Evolutionary conservation across 2,113 vertebrate species (phyloP), one percentile per base, ranked within the genome.

Genomic region (Plecturocebus donacophilus): DNA sequence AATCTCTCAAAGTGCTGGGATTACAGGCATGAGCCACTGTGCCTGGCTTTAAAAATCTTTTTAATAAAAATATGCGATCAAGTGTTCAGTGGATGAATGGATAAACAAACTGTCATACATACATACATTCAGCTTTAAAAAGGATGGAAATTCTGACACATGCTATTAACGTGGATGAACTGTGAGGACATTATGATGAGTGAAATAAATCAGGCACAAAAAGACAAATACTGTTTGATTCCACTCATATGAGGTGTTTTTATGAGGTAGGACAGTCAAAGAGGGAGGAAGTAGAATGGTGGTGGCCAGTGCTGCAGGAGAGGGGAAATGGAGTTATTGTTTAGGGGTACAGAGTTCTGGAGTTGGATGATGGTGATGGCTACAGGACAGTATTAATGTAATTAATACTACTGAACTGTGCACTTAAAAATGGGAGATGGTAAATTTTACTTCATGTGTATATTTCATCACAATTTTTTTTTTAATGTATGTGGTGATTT

Each of bases 341-440:
- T 54, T 32, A 10, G 0, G 45, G 23, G 27, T 2, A 58, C 4
- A 3, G 17, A n/a, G 66, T 19, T 70, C 45, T 87, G 77, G 19
- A 52, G 14, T 17, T 23, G 0, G 4, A 10, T 3, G 4, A 8
- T 2, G 25, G 40, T n/a, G 30, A 61, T 5, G 16, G 71, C 0
- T 71, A 19, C 21, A 70, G 5, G n/a, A 52, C 3, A 42, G 11
- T 45, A 21, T 23, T 68, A 83, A 86, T 20, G 20, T 35, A 73
- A 32, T 64, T 47, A 70, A 8, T 20, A 40, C 6, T 42, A 56
- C 73, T 81, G 6, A 82, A 70, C 42, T 89, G 10, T 19, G 54
- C 2, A 49, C 40, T 91, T 90, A 47, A 84, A 83, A 84, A 49
- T 64, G 23, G 38, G 77, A 19, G 75, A 92, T 25, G 35, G 12